A percentile compares a stretch with the other conserved stretches of the same genome.
These are phyloP conservation scores for Phytoseiulus persimilis DNA, from an alignment of 2,888 invertebrate genomes.

Conservation along the genomic window DNA sequence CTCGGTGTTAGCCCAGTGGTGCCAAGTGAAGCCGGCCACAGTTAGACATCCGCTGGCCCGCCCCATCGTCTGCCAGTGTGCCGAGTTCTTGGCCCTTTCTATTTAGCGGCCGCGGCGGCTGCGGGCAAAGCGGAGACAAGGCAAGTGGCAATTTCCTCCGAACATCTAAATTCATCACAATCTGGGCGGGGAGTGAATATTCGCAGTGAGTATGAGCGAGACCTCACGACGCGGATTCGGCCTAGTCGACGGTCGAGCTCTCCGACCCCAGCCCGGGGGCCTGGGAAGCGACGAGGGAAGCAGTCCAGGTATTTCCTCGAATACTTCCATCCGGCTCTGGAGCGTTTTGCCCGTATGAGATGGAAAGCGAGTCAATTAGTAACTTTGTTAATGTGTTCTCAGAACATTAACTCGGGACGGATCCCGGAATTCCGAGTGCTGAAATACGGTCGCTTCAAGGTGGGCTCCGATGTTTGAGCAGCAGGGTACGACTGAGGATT, in stretches of 20 bases:
- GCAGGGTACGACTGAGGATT: too few relatives aligned
- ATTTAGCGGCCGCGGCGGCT: not conserved
- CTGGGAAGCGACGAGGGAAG: not conserved
- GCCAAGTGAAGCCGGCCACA: not conserved
- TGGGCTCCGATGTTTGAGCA: too few relatives aligned
- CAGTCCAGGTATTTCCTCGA: too few relatives aligned
- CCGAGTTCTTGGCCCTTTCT: too few relatives aligned
- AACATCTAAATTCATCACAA: not conserved
- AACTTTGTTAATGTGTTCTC: too few relatives aligned
- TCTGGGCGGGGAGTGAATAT: not conserved
- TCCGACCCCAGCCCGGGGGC: not conserved
- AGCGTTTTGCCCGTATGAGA: too few relatives aligned
- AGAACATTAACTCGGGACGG: too few relatives aligned
- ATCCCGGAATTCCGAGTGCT: too few relatives aligned
- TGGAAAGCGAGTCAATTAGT: too few relatives aligned
- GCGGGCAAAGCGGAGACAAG: not conserved
- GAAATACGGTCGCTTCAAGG: too few relatives aligned
- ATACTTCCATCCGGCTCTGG: too few relatives aligned
- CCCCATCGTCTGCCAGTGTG: not conserved
- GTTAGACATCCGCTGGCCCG: not conserved
- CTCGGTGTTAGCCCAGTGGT: not conserved
- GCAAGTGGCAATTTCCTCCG: conserved; percentile 5
- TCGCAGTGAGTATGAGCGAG: not conserved
- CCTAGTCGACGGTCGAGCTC: not conserved
- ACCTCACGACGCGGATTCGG: not conserved